These are phyloP conservation scores for Lissonota sp. DNA, from an alignment of 2,888 invertebrate species.

Conservation along the genomic window DNA sequence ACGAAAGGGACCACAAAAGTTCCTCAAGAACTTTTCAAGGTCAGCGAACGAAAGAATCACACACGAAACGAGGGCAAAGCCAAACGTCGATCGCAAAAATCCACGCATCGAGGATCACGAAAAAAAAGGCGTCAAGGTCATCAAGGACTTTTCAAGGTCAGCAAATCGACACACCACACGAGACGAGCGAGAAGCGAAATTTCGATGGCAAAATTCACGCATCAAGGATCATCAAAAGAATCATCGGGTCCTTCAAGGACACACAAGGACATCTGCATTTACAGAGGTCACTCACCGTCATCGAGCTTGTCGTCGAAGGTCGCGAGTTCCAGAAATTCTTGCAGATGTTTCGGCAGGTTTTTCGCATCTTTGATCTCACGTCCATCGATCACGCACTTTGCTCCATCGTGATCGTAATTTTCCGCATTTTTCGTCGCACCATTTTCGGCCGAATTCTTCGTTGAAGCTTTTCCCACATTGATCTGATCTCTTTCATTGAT, in stretches of 20 bases:
- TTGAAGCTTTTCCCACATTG: slow-evolving; percentile 75
- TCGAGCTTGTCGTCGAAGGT: slow-evolving; percentile 83
- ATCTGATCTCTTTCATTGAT: slow-evolving; percentile 69
- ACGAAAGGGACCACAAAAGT: no score
- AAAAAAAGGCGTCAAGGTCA: slow-evolving; percentile 77
- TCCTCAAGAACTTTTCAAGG: slow-evolving; percentile 44
- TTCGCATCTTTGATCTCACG: slow-evolving; percentile 87
- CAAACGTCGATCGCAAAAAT: slow-evolving; percentile 76
- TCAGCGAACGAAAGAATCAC: slow-evolving; percentile 57
- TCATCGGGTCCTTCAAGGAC: no score
- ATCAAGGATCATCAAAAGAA: no score
- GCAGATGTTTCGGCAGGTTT: slow-evolving; percentile 90
- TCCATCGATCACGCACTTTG: slow-evolving; percentile 88
- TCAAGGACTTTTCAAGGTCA: no score
- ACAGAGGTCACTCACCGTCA: slow-evolving; percentile 84
- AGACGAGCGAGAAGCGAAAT: no score
- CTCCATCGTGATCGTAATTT: slow-evolving; percentile 74
- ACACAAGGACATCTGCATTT: no score
- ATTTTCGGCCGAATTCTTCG: slow-evolving; percentile 82
- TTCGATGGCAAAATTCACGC: no score
- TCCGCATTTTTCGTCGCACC: slow-evolving; percentile 72
- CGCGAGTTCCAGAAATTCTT: slow-evolving; percentile 90
- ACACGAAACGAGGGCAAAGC: slow-evolving; percentile 84
- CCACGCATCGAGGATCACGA: slow-evolving; percentile 69
- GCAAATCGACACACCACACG: no score